Evolutionary conservation across 2,888 invertebrate genomes (phyloP).

Genomic region (Drosophila nr. perissopoda): DNA sequence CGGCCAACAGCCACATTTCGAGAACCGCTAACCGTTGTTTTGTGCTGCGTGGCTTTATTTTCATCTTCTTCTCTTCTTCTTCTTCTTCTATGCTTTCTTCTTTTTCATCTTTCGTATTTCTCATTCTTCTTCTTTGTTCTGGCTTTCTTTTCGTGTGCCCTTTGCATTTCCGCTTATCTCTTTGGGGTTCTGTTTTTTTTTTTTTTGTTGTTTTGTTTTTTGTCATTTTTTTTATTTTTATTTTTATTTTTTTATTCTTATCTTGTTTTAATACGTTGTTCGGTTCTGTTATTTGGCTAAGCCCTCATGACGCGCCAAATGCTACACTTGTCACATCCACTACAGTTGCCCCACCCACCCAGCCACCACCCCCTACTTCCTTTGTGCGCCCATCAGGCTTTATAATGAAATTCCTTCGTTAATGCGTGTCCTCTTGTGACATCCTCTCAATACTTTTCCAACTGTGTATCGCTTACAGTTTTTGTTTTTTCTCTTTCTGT

Average conservation of each 20-base stretch:
- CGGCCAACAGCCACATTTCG: constrained; percentile 16
- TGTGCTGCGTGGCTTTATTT: constrained; percentile 40
- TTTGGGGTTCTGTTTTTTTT: constrained; percentile 23
- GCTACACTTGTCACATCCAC: constrained; percentile 36
- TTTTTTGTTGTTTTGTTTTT: constrained; percentile 5
- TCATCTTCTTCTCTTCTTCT: constrained; percentile 1
- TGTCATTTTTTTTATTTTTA: not conserved
- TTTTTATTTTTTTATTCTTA: not conserved
- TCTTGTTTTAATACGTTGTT: constrained; percentile 42
- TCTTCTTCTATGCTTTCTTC: not conserved
- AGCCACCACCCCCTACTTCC: not conserved
- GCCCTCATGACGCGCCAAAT: constrained; percentile 52
- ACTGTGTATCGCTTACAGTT: constrained; percentile 53
- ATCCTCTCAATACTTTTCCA: constrained; percentile 59
- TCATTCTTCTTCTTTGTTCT: constrained; percentile 1
- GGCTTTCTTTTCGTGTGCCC: constrained; percentile 14
- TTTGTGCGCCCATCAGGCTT: constrained; percentile 29
- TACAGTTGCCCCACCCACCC: not conserved
- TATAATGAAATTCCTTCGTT: constrained; percentile 60
- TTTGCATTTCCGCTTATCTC: constrained; percentile 47
- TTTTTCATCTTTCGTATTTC: constrained; percentile 13
- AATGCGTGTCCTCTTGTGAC: constrained; percentile 61
- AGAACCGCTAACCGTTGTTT: constrained; percentile 28
- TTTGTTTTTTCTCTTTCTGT: not conserved
- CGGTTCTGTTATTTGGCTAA: constrained; percentile 40